These are phyloP conservation scores for Micropterix aruncella DNA, from an alignment of 2,888 invertebrate genomes.

Conservation along the genomic window DNA sequence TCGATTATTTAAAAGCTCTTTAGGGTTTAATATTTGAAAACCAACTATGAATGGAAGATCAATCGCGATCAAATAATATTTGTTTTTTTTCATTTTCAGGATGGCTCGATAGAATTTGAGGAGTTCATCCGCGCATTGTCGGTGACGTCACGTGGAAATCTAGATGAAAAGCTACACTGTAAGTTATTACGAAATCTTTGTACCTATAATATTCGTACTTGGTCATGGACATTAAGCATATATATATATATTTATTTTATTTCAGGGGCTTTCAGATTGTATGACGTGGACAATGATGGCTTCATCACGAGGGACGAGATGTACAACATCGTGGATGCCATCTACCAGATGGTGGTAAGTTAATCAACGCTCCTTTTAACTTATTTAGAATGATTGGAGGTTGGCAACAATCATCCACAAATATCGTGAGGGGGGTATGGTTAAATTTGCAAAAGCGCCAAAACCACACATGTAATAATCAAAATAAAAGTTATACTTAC, in stretches of 20 bases:
- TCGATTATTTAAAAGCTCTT: too few species aligned
- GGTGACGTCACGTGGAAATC: slow-evolving; percentile 94
- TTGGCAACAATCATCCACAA: too few species aligned
- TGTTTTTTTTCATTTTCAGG: too few species aligned
- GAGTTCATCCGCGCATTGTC: slow-evolving; percentile 97
- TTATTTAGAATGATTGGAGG: too few species aligned
- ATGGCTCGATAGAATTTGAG: slow-evolving; percentile 97
- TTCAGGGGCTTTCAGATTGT: slow-evolving; percentile 91
- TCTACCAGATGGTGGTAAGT: slow-evolving; percentile 97
- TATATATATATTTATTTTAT: slow-evolving; percentile 3
- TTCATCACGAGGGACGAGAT: slow-evolving; percentile 92
- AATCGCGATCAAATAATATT: too few species aligned
- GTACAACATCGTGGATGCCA: slow-evolving; percentile 94
- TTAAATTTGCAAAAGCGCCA: too few species aligned
- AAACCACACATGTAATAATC: too few species aligned
- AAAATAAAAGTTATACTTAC: too few species aligned
- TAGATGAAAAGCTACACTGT: slow-evolving; percentile 98
- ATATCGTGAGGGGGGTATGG: too few species aligned
- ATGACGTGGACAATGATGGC: slow-evolving; percentile 93
- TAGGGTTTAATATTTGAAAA: too few species aligned
- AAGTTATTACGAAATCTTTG: slow-evolving; percentile 46
- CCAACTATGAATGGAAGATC: too few species aligned
- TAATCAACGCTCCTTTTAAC: too few species aligned
- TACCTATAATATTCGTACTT: slow-evolving; percentile 1
- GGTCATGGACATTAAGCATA: not conserved